Evolutionary conservation across 92 coral and sea anemone genomes (phyloP), one percentile per base, ranked within the genome.

Genomic region (Palythoa grandis): DNA sequence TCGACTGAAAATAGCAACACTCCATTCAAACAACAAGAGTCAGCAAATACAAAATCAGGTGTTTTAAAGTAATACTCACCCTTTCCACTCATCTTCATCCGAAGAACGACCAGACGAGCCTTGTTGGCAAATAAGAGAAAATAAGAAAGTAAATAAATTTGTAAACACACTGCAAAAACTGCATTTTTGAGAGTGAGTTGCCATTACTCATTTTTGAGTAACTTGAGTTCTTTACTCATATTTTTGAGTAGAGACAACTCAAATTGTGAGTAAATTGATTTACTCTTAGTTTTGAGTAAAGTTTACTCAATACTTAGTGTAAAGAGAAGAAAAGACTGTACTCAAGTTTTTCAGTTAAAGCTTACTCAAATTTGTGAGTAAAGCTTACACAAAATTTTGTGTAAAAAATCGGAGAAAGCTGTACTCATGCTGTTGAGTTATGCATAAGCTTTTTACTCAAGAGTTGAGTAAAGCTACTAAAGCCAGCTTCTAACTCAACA

Each of bases 171-270:
- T 63, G 69, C 25, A 63, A 63, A 63, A 63, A 63, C 17, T 63
- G 69, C 69, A 63, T 63, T 20, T 63, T 63, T 63, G 69, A 63
- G 69, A 63, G 2, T 63, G 69, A 63, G 69, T 63, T n/a, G 22
- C 24, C 69, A 1, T n/a, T 63, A 63, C 69, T 63, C 11, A 63
- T 63, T 63, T 63, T 63, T 63, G 69, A 63, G 69, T 63, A 63
- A 58, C 7, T 16, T 58, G 20, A n/a, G 17, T 58, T 58, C 20
- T 58, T 58, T 58, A 58, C 65, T 58, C 19, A 58, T 58, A 15
- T 58, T 58, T 58, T 16, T 58, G 69, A 63, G 69, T 63, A 58
- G 20, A 22, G 19, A 56, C 61, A 63, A 63, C 69, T 63, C 35
- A 0, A 63, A n/a, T 19, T 63, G 11, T 63, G 25, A 63, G 69